phyloP scores from a whole-genome alignment of 2,113 vertebrate genomes.

The Pyxicephalus adspersus region DNA sequence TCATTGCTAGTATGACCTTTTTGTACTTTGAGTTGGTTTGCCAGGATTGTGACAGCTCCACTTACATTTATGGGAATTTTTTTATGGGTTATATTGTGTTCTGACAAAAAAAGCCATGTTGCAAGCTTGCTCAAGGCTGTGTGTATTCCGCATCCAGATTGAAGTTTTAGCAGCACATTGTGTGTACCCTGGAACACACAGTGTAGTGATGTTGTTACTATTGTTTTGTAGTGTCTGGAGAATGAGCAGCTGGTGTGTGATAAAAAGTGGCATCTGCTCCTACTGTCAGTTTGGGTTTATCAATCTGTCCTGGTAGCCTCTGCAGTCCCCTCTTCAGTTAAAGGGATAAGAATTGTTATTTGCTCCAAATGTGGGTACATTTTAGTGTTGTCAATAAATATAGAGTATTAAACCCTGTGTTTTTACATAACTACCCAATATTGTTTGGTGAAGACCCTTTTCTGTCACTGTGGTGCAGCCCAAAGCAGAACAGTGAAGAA shows the following conservation, averaged over 20 bases:
- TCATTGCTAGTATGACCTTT: too few relatives aligned
- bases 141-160: too few relatives aligned
- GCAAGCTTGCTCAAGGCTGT: too few relatives aligned
- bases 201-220: constrained; percentile 10
- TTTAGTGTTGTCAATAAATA: neutral
- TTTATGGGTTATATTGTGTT: neutral
- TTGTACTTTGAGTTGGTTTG: too few relatives aligned
- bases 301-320: constrained; percentile 47
- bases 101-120: neutral
- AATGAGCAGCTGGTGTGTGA: constrained; percentile 42
- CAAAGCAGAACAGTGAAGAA: neutral
- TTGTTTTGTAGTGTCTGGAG: constrained; percentile 36
- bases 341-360: neutral
- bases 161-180: neutral
- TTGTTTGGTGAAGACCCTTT: neutral
- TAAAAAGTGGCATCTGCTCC: constrained; percentile 47
- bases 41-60: too few relatives aligned
- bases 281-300: constrained; percentile 47
- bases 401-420: neutral
- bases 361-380: neutral
- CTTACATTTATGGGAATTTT: too few relatives aligned
- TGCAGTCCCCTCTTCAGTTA: neutral
- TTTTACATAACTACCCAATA: too few relatives aligned
- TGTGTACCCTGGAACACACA: constrained; percentile 7
- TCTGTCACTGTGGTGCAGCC: too few relatives aligned